These are phyloP conservation scores for Melitaea cinxia DNA, from an alignment of 1,140 invertebrate species.

Conservation along the genomic window DNA sequence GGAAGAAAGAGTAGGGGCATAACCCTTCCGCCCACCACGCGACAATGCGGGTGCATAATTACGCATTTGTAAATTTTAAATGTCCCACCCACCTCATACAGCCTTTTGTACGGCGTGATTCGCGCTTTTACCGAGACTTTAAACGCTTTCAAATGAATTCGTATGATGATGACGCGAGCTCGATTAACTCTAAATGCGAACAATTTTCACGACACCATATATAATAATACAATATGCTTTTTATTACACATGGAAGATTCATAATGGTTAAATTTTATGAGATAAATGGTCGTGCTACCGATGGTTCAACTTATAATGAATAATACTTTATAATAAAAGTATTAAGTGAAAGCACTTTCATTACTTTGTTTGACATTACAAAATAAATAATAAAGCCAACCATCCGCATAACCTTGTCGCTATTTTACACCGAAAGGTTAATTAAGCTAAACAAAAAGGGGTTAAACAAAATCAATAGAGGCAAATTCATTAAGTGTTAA, in stretches of 20 bases:
- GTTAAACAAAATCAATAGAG: conserved; percentile 81
- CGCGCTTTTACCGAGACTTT: conserved; percentile 67
- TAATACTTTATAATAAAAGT: not conserved
- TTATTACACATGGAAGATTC: conserved; percentile 13
- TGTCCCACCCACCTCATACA: conserved; percentile 75
- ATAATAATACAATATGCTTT: conserved; percentile 27
- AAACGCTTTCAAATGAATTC: conserved; percentile 70
- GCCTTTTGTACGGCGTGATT: conserved; percentile 78
- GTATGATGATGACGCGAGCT: conserved; percentile 63
- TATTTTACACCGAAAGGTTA: conserved; percentile 71
- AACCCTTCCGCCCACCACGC: conserved; percentile 69
- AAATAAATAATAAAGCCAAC: conserved; percentile 23
- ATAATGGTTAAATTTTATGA: conserved; percentile 13
- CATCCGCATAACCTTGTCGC: conserved; percentile 9
- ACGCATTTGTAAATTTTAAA: conserved; percentile 82
- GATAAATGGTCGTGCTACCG: not conserved
- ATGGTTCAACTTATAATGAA: not conserved
- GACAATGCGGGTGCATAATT: conserved; percentile 81
- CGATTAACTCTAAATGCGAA: conserved; percentile 64
- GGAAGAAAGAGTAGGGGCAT: conserved; percentile 58
- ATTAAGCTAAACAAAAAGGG: conserved; percentile 81
- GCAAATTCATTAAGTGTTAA: conserved; percentile 81
- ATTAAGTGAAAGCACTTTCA: not conserved
- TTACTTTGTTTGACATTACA: conserved; percentile 7
- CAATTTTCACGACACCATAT: conserved; percentile 41